Conservation (phyloP, 1,140 invertebrate species). For the Drosophila bocqueti region DNA sequence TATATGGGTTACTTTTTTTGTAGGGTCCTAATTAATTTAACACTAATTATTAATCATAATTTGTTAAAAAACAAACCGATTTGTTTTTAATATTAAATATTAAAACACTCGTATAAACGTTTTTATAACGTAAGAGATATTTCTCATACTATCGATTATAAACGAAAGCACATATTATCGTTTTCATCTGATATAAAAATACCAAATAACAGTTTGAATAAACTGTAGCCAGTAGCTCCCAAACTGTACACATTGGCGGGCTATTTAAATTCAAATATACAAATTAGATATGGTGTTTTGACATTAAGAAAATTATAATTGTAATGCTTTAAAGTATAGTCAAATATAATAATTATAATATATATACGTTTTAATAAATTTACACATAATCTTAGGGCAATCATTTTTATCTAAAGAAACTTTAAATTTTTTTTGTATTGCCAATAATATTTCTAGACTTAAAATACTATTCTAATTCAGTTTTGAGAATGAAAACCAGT, state of each 20-base stretch:
- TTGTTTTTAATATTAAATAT: too few relatives aligned
- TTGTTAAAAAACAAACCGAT: too few relatives aligned
- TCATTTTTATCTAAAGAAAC: too few relatives aligned
- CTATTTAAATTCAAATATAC: neutral
- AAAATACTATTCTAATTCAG: neutral
- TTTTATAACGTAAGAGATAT: too few relatives aligned
- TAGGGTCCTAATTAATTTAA: too few relatives aligned
- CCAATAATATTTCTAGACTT: too few relatives aligned
- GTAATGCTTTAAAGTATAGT: neutral
- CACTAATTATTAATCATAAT: too few relatives aligned
- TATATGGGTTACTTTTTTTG: too few relatives aligned
- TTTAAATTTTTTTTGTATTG: too few relatives aligned
- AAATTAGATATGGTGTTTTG: neutral
- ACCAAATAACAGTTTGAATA: neutral
- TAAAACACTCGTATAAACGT: too few relatives aligned
- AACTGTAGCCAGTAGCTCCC: neutral
- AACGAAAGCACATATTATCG: neutral
- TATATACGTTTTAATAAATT: neutral
- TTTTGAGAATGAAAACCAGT: neutral
- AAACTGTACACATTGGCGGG: slow-evolving; percentile 11
- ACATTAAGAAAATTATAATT: neutral
- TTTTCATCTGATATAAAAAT: neutral
- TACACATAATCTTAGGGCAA: too few relatives aligned
- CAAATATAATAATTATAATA: too few relatives aligned
- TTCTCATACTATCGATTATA: neutral